Evolutionary conservation across 1,140 invertebrate genomes (phyloP).

Genomic region (Lasioglossum albipes): DNA sequence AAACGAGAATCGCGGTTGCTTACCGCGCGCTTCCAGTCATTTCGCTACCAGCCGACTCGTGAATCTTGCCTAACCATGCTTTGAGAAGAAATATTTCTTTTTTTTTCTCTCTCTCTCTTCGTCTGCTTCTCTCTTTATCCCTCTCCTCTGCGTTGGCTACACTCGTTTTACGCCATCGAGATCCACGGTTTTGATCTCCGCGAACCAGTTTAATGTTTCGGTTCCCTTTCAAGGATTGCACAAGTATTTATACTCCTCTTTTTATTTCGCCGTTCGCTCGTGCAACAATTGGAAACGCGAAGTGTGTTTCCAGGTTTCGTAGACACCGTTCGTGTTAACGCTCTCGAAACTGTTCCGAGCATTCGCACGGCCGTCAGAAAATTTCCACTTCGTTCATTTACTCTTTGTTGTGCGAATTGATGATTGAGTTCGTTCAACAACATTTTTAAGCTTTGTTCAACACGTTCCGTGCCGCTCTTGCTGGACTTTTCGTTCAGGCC

Average conservation of each 20-base stretch:
- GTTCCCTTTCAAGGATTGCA: neutral
- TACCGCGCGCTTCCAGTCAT: constrained; percentile 1
- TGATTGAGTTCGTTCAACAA: too few relatives aligned
- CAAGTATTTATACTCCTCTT: neutral
- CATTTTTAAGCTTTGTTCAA: too few relatives aligned
- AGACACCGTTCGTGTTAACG: neutral
- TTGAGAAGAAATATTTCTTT: neutral
- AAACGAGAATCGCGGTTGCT: constrained; percentile 11
- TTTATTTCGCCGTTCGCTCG: neutral
- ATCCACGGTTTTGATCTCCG: neutral
- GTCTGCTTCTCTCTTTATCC: too few relatives aligned
- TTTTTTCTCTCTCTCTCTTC: neutral
- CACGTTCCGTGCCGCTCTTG: too few relatives aligned
- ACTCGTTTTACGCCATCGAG: neutral
- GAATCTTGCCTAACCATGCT: constrained; percentile 7
- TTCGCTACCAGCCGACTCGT: constrained; percentile 10
- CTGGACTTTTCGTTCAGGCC: too few relatives aligned
- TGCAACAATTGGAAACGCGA: constrained; percentile 15
- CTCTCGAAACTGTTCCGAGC: too few relatives aligned
- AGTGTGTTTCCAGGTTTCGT: constrained; percentile 3
- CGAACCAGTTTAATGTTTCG: neutral
- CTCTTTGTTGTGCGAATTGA: too few relatives aligned
- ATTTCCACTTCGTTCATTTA: too few relatives aligned
- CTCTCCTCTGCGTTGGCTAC: neutral
- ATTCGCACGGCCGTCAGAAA: neutral